These are phyloP conservation scores for Catonia carolina DNA, from an alignment of 2,888 invertebrate genomes.

Conservation along the genomic window DNA sequence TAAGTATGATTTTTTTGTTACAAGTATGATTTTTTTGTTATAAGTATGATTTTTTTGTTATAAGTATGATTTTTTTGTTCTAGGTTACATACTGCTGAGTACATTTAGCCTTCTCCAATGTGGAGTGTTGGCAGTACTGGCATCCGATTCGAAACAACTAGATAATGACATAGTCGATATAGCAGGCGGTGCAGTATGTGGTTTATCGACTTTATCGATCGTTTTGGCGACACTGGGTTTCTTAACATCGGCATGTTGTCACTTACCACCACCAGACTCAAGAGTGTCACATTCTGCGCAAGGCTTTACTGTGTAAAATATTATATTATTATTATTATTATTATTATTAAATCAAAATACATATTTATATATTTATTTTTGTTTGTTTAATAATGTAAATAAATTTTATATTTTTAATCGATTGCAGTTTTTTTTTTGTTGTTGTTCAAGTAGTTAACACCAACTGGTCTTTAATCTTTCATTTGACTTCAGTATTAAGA, in stretches of 20 bases:
- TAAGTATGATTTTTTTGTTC: too few relatives aligned
- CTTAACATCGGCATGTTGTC: slow-evolving; percentile 17
- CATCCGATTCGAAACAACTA: slow-evolving; percentile 17
- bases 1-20: too few relatives aligned
- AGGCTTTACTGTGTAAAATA: slow-evolving; percentile 19
- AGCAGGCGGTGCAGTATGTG: slow-evolving; percentile 19
- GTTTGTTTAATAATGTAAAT: neutral
- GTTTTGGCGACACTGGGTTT: slow-evolving; percentile 16
- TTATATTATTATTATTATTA: neutral
- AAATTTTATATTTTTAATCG: neutral
- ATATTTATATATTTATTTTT: too few relatives aligned
- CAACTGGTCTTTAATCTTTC: too few relatives aligned
- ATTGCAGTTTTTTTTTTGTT: neutral
- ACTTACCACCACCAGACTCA: slow-evolving; percentile 21
- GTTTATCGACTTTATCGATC: slow-evolving; percentile 17
- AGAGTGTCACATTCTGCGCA: slow-evolving; percentile 20
- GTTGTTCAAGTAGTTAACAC: neutral
- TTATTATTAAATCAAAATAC: neutral
- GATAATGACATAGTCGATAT: slow-evolving; percentile 19
- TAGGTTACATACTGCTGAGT: slow-evolving; percentile 23
- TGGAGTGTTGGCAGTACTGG: slow-evolving; percentile 19
- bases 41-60: too few relatives aligned
- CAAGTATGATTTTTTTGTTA: too few relatives aligned
- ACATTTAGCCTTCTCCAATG: slow-evolving; percentile 19
- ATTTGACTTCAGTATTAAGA: too few relatives aligned